Evolutionary conservation across 2,113 vertebrate genomes (phyloP), one percentile per base, ranked within the genome.

Genomic region (Manacus vitellinus): DNA sequence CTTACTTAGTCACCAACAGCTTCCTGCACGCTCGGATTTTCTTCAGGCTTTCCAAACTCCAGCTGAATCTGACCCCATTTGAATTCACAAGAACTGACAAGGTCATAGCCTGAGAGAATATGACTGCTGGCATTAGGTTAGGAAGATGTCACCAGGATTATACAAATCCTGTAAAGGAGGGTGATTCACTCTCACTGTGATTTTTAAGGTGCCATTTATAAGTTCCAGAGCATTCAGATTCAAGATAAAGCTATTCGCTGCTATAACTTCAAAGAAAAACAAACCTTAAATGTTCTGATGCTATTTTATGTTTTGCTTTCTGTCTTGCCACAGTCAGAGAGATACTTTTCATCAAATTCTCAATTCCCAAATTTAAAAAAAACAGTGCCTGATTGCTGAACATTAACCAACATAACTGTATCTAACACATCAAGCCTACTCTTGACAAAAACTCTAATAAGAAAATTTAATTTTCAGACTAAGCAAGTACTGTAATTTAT

Each of bases 61-160:
- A 55, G 62, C 85, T 67, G 80, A 81, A 85, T 84, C 85, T 54
- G 77, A 87, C 84, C 73, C 82, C 5, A 5, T 81, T 21, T 82
- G 73, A 89, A 84, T 87, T 89, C 37, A 94, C 54, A 75, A 70
- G 80, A 92, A 39, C 72, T 94, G 94, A 94, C 94, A 93, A 89
- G 86, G 91, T 94, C 86, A 85, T 41, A 94, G 92, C 85, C 86
- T 1, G 9, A 67, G 88, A 85, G 88, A 94, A 89, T 81, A 91
- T 66, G 76, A 92, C 91, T 96, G 91, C 90, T 95, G 92, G 92
- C 96, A 89, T 68, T 88, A 82, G 83, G 94, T 95, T 92, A 91
- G 94, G 91, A 65, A 92, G 92, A 97, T 93, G 96, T 95, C 95
- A 92, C 88, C 79, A 88, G 85, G 76, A 94, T 96, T 94, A 92